Conservation (phyloP, 2,113 vertebrate species). For the Ivindomyrus marchei region DNA sequence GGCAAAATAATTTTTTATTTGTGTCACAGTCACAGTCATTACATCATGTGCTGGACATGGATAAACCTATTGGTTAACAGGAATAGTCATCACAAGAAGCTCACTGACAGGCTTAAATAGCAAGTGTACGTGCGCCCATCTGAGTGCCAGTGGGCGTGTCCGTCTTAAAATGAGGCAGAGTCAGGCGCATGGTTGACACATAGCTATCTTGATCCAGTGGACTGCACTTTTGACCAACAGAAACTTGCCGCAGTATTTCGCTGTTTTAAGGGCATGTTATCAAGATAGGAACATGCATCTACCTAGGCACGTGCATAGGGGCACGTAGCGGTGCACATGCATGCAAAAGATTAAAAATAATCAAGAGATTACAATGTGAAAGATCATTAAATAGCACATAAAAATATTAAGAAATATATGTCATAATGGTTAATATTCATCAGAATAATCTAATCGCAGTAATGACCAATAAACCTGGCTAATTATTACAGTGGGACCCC, state of each 20-base stretch:
- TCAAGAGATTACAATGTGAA: neutral
- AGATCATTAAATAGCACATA: neutral
- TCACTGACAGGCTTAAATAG: neutral
- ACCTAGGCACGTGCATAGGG: too few relatives aligned
- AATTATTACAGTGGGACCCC: neutral
- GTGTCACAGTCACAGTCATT: neutral
- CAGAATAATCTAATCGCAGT: neutral
- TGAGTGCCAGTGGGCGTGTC: neutral
- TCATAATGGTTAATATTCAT: neutral
- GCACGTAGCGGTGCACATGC: too few relatives aligned
- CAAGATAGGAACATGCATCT: too few relatives aligned
- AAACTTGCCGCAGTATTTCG: too few relatives aligned
- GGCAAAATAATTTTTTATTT: neutral
- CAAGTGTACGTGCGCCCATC: neutral
- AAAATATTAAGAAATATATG: neutral
- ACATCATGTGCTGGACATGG: neutral
- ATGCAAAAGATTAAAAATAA: neutral
- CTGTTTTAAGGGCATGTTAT: too few relatives aligned
- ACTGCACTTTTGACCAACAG: too few relatives aligned
- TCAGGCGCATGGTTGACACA: neutral
- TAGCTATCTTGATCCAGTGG: neutral
- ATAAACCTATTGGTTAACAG: neutral
- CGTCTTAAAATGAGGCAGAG: neutral
- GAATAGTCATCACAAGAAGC: neutral
- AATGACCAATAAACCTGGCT: neutral